Conservation (phyloP, 2,113 vertebrate species). For the Lycaon pictus region DNA sequence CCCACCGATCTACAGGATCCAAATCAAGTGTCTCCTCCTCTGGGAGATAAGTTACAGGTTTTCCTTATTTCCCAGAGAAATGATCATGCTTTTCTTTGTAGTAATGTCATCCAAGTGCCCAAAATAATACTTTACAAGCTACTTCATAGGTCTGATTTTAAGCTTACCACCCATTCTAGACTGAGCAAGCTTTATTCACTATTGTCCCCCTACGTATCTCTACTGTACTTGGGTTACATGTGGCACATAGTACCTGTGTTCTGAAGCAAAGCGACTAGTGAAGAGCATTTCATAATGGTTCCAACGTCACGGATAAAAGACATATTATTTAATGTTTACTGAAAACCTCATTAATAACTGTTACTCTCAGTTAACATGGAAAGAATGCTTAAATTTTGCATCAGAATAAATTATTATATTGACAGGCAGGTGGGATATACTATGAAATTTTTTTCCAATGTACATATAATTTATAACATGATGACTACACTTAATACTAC, state of each 20-base stretch:
- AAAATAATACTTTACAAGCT: neutral
- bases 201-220: fast-evolving
- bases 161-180: neutral
- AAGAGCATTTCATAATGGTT: neutral
- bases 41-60: neutral
- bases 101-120: fast-evolving
- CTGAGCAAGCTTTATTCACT: neutral
- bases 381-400: neutral
- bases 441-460: neutral
- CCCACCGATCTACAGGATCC: neutral
- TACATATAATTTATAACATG: neutral
- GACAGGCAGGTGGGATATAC: neutral
- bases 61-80: neutral
- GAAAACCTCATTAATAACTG: neutral
- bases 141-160: neutral
- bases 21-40: neutral
- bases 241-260: neutral
- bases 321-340: neutral
- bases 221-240: neutral
- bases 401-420: neutral
- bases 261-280: neutral
- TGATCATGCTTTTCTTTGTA: neutral
- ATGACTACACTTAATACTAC: neutral
- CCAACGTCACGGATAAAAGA: neutral
- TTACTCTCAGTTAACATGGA: neutral